Conservation (phyloP, 2,888 invertebrate species). For the Lottia scabra region DNA sequence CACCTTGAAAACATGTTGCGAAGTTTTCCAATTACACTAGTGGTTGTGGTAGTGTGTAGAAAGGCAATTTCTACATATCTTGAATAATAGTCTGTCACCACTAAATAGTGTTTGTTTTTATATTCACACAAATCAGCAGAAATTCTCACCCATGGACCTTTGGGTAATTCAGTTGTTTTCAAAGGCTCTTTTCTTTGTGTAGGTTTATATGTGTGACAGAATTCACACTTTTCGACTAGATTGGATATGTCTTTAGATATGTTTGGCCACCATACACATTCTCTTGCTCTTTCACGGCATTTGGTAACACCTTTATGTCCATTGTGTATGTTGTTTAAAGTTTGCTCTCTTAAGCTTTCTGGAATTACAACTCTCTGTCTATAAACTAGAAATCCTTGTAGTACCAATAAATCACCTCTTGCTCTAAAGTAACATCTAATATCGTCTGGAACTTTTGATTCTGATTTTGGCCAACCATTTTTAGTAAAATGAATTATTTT, state of each 20-base stretch:
- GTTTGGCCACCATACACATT: slow-evolving; percentile 10
- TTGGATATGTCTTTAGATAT: too few species aligned
- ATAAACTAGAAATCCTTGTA: slow-evolving; percentile 18
- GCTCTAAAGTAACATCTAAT: slow-evolving; percentile 19
- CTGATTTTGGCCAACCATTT: slow-evolving; percentile 31
- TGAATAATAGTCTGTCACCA: slow-evolving; percentile 22
- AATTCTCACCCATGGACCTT: background rate
- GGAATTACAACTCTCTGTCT: background rate
- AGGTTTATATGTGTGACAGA: slow-evolving; percentile 10
- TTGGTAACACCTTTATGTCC: slow-evolving; percentile 4
- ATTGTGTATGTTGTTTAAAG: slow-evolving; percentile 9
- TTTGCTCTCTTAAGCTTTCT: background rate
- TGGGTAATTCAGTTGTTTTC: background rate
- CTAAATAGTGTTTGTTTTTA: background rate
- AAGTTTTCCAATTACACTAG: slow-evolving; percentile 15
- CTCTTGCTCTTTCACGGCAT: slow-evolving; percentile 1
- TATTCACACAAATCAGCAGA: background rate
- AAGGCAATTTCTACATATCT: slow-evolving; percentile 20
- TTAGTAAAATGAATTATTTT: slow-evolving; percentile 12
- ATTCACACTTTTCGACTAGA: background rate
- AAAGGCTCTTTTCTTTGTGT: slow-evolving; percentile 15
- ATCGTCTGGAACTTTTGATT: slow-evolving; percentile 6
- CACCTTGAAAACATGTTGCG: slow-evolving; percentile 17
- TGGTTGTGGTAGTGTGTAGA: background rate
- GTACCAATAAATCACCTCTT: slow-evolving; percentile 19